Conservation (phyloP, 2,888 invertebrate species). For the Toxonevra muliebris region DNA sequence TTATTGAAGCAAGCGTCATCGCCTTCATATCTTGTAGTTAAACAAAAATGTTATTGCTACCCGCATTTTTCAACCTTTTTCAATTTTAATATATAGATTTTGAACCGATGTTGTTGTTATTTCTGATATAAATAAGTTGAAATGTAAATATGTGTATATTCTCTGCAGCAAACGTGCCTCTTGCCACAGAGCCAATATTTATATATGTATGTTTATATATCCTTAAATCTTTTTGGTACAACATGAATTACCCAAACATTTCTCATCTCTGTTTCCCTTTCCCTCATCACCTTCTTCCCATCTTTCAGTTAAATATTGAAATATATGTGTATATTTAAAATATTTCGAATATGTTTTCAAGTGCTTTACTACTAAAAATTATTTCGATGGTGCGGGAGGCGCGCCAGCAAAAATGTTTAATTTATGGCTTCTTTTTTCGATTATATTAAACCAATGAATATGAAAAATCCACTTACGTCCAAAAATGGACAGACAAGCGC, state of each 20-base stretch:
- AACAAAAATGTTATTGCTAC: no score
- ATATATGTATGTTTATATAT: not conserved
- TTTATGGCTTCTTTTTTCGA: slow-evolving; percentile 29
- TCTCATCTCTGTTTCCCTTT: not conserved
- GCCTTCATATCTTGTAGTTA: not conserved
- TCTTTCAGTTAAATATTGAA: slow-evolving; percentile 31
- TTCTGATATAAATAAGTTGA: slow-evolving; percentile 31
- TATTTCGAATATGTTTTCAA: slow-evolving; percentile 28
- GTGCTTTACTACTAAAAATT: not conserved
- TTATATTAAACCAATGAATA: slow-evolving; percentile 32
- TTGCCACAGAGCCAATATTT: not conserved
- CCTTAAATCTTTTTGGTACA: not conserved
- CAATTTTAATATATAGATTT: slow-evolving; percentile 9
- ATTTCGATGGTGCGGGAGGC: not conserved
- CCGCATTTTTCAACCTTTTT: slow-evolving; percentile 29
- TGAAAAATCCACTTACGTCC: slow-evolving; percentile 33
- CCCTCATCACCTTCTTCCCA: not conserved
- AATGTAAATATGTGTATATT: slow-evolving; percentile 31
- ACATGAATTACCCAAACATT: not conserved
- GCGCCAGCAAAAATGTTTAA: slow-evolving; percentile 28
- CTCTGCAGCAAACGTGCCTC: slow-evolving; percentile 12
- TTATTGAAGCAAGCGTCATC: no score
- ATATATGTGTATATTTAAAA: slow-evolving; percentile 31
- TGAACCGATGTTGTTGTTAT: slow-evolving; percentile 3
- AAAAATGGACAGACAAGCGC: not conserved